These are phyloP conservation scores for Melanotaenia trifasciata DNA, from an alignment of 2,797 vertebrate species.

Conservation along the genomic window DNA sequence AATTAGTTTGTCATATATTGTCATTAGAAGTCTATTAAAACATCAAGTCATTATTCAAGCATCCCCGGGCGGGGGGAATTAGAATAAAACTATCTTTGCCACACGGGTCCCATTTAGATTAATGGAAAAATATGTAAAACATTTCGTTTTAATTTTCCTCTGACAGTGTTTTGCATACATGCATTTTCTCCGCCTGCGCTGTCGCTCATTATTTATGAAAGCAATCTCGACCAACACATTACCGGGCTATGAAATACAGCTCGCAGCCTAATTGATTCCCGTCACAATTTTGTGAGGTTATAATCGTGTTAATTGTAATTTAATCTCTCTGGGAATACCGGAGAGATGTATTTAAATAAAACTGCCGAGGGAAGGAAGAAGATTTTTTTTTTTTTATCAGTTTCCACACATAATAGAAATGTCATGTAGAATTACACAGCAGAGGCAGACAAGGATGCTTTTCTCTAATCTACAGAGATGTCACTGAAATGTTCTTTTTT, in stretches of 20 bases:
- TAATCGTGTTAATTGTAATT: constrained; percentile 95
- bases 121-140: constrained; percentile 95
- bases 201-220: constrained; percentile 92
- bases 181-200: constrained; percentile 79
- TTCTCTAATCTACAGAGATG: constrained; percentile 65
- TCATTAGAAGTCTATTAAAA: constrained; percentile 91
- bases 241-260: constrained; percentile 81
- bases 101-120: constrained; percentile 93
- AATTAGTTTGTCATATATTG: constrained; percentile 88
- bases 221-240: constrained; percentile 86
- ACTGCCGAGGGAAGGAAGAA: constrained; percentile 67
- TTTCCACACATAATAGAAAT: constrained; percentile 81
- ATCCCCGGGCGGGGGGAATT: constrained; percentile 86
- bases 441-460: constrained; percentile 44
- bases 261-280: constrained; percentile 94
- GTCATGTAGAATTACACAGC: constrained; percentile 81
- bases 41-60: constrained; percentile 91
- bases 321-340: constrained; percentile 86
- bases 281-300: constrained; percentile 92
- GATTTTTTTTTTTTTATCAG: constrained; percentile 74
- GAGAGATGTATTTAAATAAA: constrained; percentile 86
- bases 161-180: constrained; percentile 86
- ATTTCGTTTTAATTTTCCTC: constrained; percentile 88
- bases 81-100: constrained; percentile 90
- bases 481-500: constrained; percentile 38